Percentiles rank a stretch among this genome's conserved stretches.
These are phyloP conservation scores for Oenanthe melanoleuca DNA, from an alignment of 2,113 vertebrate genomes.

Conservation along the genomic window DNA sequence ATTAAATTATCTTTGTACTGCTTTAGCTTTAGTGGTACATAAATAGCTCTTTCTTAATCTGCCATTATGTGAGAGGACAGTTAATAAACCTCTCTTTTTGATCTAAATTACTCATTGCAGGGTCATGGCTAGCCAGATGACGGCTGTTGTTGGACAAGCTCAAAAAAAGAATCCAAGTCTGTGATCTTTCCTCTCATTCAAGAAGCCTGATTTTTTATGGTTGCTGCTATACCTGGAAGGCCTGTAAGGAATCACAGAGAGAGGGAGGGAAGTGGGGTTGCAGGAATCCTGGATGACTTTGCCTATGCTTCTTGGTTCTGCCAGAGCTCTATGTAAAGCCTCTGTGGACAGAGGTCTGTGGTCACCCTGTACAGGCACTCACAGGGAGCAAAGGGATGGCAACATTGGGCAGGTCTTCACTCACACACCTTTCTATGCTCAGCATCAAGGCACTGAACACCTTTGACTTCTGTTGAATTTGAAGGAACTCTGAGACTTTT, in stretches of 20 bases:
- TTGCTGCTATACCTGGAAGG: conserved; percentile 41
- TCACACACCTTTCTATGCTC: neutral
- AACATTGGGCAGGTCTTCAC: neutral
- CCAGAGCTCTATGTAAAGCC: neutral
- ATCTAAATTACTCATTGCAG: conserved; percentile 10
- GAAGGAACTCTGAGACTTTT: neutral
- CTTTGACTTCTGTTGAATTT: neutral
- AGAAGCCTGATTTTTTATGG: conserved; percentile 49
- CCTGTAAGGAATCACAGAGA: neutral
- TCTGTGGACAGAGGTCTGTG: neutral
- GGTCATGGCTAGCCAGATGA: conserved; percentile 39
- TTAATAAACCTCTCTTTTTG: conserved; percentile 5
- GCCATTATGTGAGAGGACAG: conserved; percentile 37
- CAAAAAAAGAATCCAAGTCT: conserved; percentile 24
- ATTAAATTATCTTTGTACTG: conserved; percentile 53
- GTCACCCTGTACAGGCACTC: neutral
- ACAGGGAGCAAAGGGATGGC: neutral
- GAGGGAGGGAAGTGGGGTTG: neutral
- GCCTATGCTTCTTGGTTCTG: neutral
- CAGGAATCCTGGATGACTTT: neutral
- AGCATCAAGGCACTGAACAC: neutral
- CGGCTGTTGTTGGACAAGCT: conserved; percentile 34
- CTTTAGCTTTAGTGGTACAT: conserved; percentile 37
- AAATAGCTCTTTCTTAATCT: conserved; percentile 27
- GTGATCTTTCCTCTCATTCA: conserved; percentile 50